Evolutionary conservation across 2,113 vertebrate genomes (phyloP), one percentile per base, ranked within the genome.

Genomic region (Saiga tatarica): DNA sequence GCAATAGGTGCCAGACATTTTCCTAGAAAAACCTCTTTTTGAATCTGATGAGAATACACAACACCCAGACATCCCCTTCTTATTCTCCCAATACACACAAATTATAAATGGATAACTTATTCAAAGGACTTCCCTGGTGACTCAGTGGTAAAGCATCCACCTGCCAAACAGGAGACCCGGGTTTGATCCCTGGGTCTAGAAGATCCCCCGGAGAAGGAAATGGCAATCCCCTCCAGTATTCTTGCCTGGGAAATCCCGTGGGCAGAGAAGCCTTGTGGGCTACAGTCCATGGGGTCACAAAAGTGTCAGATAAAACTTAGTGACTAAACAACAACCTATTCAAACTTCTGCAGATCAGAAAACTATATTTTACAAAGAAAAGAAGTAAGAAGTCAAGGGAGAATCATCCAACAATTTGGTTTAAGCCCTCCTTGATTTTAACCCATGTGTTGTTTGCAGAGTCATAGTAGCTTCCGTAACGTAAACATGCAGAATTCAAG

Each of bases 61-160:
- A 36, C 1, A 16, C 36, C 2, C 15, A 53, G 10, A 12, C 6
- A 6, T 9, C 2, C 33, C 1, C 76, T 39, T 13, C 55, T 12
- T 47, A 45, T 53, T 83, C 3, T 19, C 28, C 39, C 7, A 50
- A 15, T 6, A 45, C 39, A 55, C 7, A 39, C 2, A 82, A 47
- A 47, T 79, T 59, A 23, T 19, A 84, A 11, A 62, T 7, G 0
- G 3, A 30, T 52, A 60, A 21, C 30, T 96, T 74, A 50, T 53
- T 59, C 53, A 33, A 25, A 45, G 71, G 23, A 42, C 23, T 76
- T 76, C 12, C 71, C 39, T 42, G 21, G 71, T 76, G 23, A 26
- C 23, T 76, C 39, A 76, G 23, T 14, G 23, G 39, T 26, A 76
- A 76, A 76, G 71, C 21, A 26, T 26, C 71, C 23, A 7, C 12